These are phyloP conservation scores for Listronotus oregonensis DNA, from an alignment of 1,140 invertebrate genomes.

Conservation along the genomic window DNA sequence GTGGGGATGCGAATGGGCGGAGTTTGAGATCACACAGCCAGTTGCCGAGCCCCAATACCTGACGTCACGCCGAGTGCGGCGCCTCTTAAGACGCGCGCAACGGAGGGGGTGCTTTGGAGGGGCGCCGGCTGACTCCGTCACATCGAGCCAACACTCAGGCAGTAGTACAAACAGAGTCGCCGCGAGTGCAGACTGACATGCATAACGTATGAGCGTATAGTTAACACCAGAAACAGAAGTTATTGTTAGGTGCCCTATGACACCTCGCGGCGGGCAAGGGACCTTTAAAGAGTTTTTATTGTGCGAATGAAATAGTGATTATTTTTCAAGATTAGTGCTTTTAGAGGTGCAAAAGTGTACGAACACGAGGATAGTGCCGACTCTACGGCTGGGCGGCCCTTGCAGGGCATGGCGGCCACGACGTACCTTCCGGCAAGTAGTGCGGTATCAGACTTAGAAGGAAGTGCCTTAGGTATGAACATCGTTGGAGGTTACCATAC, in stretches of 20 bases:
- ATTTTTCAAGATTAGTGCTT: conserved; percentile 9
- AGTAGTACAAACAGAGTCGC: conserved; percentile 53
- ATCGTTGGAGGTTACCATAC: conserved; percentile 71
- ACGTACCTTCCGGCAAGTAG: conserved; percentile 82
- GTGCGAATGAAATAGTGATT: not conserved
- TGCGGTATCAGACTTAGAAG: conserved; percentile 75
- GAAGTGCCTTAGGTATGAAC: conserved; percentile 75
- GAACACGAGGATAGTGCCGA: conserved; percentile 63
- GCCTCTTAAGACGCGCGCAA: conserved; percentile 45
- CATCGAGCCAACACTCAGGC: conserved; percentile 39
- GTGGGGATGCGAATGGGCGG: conserved; percentile 53
- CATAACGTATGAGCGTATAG: conserved; percentile 53
- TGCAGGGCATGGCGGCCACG: conserved; percentile 79
- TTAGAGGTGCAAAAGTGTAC: conserved; percentile 60
- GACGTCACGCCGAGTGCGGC: conserved; percentile 46
- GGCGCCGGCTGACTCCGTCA: conserved; percentile 25
- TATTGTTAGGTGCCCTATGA: conserved; percentile 13
- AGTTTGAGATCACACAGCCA: conserved; percentile 48
- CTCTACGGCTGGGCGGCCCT: conserved; percentile 64
- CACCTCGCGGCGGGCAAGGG: conserved; percentile 11
- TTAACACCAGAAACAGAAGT: conserved; percentile 26
- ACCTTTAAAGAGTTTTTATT: conserved; percentile 1
- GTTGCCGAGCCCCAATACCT: conserved; percentile 47
- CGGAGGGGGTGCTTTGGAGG: conserved; percentile 38
- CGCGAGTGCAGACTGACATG: conserved; percentile 59